Conservation (phyloP, 2,113 vertebrate species). For the Varanus salvator region DNA sequence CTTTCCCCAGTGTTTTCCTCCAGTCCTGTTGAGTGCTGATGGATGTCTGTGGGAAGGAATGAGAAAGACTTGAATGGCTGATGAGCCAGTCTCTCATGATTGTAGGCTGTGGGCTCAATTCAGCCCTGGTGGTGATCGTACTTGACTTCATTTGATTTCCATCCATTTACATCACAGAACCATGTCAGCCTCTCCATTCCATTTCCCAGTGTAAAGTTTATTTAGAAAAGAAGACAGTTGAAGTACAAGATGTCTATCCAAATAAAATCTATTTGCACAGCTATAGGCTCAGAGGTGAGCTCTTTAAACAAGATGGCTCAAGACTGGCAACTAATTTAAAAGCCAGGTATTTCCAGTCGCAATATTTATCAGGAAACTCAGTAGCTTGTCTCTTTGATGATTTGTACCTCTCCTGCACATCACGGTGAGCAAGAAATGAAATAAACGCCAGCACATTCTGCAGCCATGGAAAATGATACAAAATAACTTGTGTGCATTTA, state of each 20-base stretch:
- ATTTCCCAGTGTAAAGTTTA: constrained; percentile 22
- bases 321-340: constrained; percentile 64
- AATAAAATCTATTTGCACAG: constrained; percentile 41
- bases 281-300: constrained; percentile 25
- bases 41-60: constrained; percentile 22
- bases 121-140: constrained; percentile 8
- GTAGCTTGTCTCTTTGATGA: constrained; percentile 55
- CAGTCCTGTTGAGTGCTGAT: constrained; percentile 50
- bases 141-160: constrained; percentile 20
- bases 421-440: constrained; percentile 49
- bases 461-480: constrained; percentile 46
- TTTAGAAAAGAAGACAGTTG: constrained; percentile 51
- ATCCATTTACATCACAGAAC: neutral
- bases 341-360: constrained; percentile 33
- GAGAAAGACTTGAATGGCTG: constrained; percentile 45
- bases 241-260: constrained; percentile 39
- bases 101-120: constrained; percentile 8
- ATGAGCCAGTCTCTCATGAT: constrained; percentile 13
- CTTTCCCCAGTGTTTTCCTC: constrained; percentile 5
- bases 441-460: constrained; percentile 39
- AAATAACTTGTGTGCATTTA: neutral
- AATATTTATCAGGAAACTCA: constrained; percentile 64
- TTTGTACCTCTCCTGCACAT: constrained; percentile 43
- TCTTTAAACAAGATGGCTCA: constrained; percentile 33
- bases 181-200: neutral